phyloP scores from a whole-genome alignment of 1,140 invertebrate species.

The Triops longicaudatus region DNA sequence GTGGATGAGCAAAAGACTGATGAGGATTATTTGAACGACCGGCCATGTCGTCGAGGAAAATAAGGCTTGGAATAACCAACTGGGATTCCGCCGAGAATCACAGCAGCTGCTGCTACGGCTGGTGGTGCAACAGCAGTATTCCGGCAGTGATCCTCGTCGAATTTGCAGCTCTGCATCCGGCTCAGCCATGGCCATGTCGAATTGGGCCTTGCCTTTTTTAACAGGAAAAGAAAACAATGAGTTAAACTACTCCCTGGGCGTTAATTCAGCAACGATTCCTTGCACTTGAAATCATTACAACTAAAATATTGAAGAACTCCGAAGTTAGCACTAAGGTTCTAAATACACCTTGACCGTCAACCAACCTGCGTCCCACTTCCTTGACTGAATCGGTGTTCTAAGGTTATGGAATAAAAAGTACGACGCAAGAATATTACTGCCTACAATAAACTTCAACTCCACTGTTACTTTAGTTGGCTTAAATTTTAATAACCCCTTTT shows the following conservation, averaged over 20 bases:
- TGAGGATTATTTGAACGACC: neutral
- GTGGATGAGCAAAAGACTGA: neutral
- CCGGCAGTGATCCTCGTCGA: conserved; percentile 1
- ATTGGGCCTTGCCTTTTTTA: neutral
- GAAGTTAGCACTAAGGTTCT: too few relatives aligned
- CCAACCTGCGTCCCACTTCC: too few relatives aligned
- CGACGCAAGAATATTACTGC: too few relatives aligned
- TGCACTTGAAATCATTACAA: too few relatives aligned
- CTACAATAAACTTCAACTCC: too few relatives aligned
- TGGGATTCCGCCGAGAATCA: conserved; percentile 1
- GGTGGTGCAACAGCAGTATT: neutral
- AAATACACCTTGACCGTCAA: too few relatives aligned
- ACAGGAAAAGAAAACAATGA: neutral
- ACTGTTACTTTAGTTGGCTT: too few relatives aligned
- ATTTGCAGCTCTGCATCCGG: neutral
- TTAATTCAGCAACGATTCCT: too few relatives aligned
- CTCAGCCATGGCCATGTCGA: neutral
- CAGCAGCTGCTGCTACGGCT: neutral
- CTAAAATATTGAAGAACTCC: too few relatives aligned
- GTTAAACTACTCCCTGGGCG: neutral
- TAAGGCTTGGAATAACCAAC: neutral
- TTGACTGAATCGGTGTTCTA: too few relatives aligned
- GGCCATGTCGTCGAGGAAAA: conserved; percentile 10
- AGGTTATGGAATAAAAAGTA: too few relatives aligned
- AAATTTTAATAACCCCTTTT: too few relatives aligned